Base-by-base conservation (phyloP, 2,888 invertebrate species). In the Kryphioiulus occultus region DNA sequence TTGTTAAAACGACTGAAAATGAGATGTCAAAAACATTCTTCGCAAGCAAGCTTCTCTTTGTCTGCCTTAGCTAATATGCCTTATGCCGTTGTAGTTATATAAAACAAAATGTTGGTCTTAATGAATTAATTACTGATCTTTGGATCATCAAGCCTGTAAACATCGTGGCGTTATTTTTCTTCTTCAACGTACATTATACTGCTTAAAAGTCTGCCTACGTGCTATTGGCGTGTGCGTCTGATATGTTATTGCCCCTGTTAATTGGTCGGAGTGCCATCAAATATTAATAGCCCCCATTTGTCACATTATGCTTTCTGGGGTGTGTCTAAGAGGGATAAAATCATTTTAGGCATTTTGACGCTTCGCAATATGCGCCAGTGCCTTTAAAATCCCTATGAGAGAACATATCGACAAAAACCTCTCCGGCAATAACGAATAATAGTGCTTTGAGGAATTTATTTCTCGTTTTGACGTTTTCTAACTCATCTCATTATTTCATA, bases 271-370 rank as follows among this genome's bases (percentile, higher is more conserved):
- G 19, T 53, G 53, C n/a, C 53, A 15, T 53, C 53, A 53, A 53
- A 53, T 15, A 53, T 53, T 53, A 53, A 53, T 53, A n/a, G 53
- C 53, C n/a, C n/a, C 53, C 53, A 53, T n/a, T 53, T n/a, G 53
- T n/a, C 53, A 53, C 53, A n/a, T 53, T 53, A 53, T 53, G 53
- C n/a, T 53, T 53, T 53, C n/a, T 53, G 53, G 53, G 53, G 53
- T n/a, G 53, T 53, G n/a, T 53, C 53, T 53, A 53, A 5, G n/a
- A 53, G 53, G n/a, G 53, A 53, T 53, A 53, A 53, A 53, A 53
- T 53, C 53, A 53, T 19, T n/a, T 53, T 53, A 12, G 44, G 12
- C 44, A 15, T 44, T 44, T 12, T 44, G 44, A 10, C 12, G 44
- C 9, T 9, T 44, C 44, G 44, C 44, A 12, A 44, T n/a, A n/a